phyloP scores from a whole-genome alignment of 2,113 vertebrate species.

The Oryzias javanicus region DNA sequence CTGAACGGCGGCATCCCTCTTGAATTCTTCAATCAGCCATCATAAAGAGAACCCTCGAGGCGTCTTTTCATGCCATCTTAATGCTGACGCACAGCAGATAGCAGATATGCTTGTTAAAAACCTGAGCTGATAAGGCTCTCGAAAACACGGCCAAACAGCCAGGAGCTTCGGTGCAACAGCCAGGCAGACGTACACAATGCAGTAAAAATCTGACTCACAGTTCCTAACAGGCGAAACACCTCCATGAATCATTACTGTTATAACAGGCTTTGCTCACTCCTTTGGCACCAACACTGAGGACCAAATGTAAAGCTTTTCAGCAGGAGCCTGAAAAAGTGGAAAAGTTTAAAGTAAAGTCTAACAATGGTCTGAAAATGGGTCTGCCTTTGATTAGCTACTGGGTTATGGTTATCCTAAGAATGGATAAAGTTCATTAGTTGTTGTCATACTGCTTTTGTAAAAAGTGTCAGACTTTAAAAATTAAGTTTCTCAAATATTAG shows the following conservation, averaged over 20 bases:
- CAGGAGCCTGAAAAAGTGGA: too few species aligned
- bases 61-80: slow-evolving; percentile 39
- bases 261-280: neutral
- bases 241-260: slow-evolving; percentile 7
- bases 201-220: slow-evolving; percentile 2
- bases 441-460: too few species aligned
- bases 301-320: neutral
- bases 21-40: slow-evolving; percentile 26
- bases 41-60: slow-evolving; percentile 51
- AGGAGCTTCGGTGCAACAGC: slow-evolving; percentile 2
- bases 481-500: too few species aligned
- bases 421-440: too few species aligned
- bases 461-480: too few species aligned
- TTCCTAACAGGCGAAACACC: too few species aligned
- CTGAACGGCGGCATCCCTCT: slow-evolving; percentile 14
- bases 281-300: neutral
- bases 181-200: neutral
- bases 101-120: slow-evolving; percentile 27
- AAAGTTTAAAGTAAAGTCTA: too few species aligned
- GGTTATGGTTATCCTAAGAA: too few species aligned
- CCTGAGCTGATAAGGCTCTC: slow-evolving; percentile 40
- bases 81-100: slow-evolving; percentile 60
- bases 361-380: too few species aligned
- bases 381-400: too few species aligned
- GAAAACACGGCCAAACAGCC: slow-evolving; percentile 17